Conservation (phyloP, 2,888 invertebrate genomes). For the Xanthia icteritia region DNA sequence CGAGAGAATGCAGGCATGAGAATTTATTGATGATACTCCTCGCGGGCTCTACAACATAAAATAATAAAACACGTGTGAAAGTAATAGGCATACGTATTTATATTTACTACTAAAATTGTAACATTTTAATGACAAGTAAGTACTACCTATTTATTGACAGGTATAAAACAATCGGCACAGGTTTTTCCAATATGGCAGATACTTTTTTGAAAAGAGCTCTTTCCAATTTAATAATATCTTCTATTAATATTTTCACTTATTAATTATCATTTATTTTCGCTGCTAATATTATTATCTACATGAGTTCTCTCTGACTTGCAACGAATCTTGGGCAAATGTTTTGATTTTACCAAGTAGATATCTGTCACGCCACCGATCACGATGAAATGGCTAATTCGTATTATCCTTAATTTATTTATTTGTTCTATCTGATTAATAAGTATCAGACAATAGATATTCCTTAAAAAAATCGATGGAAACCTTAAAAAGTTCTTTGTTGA, state of each 20-base stretch:
- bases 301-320: background rate
- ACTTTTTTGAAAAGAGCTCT: background rate
- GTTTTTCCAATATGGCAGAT: background rate
- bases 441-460: constrained; percentile 22
- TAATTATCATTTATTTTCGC: too few species aligned
- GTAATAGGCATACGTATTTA: constrained; percentile 11
- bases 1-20: too few species aligned
- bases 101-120: background rate
- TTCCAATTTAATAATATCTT: background rate
- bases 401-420: constrained; percentile 3
- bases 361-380: background rate
- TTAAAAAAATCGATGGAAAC: constrained; percentile 9
- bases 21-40: too few species aligned
- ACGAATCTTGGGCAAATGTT: background rate
- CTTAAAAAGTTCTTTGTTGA: constrained; percentile 35
- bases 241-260: background rate
- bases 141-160: background rate
- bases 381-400: background rate
- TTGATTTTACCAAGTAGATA: background rate
- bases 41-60: background rate
- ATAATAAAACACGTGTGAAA: constrained; percentile 8
- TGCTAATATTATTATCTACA: background rate
- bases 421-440: constrained; percentile 34
- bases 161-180: background rate
- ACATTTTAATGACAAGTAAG: background rate